Evolutionary conservation across 92 coral and sea anemone genomes (phyloP).

Genomic region (Palythoa caribaeorum): DNA sequence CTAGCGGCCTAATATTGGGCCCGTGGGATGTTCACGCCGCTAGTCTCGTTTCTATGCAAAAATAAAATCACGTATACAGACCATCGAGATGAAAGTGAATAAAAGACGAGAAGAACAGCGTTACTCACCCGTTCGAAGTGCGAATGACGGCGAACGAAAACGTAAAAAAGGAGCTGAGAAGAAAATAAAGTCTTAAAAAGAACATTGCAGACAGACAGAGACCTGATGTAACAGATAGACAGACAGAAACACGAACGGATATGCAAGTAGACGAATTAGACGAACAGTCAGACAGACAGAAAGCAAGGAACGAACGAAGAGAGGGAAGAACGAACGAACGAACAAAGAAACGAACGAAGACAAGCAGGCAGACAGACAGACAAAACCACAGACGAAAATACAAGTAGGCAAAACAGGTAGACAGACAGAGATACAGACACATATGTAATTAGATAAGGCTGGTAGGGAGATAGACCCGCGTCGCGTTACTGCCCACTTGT

Average conservation of each 20-base stretch:
- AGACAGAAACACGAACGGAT: not conserved
- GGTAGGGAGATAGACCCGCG: not conserved
- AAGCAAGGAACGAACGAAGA: not conserved
- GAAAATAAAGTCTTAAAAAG: not conserved
- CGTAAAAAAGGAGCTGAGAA: conserved; percentile 8
- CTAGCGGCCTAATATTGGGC: too few relatives aligned
- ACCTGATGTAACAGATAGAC: too few relatives aligned
- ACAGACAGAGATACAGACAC: not conserved
- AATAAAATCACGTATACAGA: not conserved
- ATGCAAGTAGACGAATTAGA: not conserved
- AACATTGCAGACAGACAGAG: not conserved
- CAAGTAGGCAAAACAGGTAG: not conserved
- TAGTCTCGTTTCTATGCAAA: too few relatives aligned
- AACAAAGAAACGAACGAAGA: not conserved
- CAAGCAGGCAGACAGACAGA: not conserved
- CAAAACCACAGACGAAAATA: not conserved
- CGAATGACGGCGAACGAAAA: conserved; percentile 21
- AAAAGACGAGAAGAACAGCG: not conserved
- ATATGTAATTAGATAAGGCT: not conserved
- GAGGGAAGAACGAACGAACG: too few relatives aligned
- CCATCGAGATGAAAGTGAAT: not conserved
- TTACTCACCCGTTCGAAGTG: conserved; percentile 39
- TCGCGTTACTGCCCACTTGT: too few relatives aligned
- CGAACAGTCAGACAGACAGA: not conserved
- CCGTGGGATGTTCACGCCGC: too few relatives aligned